These are phyloP conservation scores for Loris lydekkerianus DNA, from an alignment of 2,797 vertebrate species.

Conservation along the genomic window DNA sequence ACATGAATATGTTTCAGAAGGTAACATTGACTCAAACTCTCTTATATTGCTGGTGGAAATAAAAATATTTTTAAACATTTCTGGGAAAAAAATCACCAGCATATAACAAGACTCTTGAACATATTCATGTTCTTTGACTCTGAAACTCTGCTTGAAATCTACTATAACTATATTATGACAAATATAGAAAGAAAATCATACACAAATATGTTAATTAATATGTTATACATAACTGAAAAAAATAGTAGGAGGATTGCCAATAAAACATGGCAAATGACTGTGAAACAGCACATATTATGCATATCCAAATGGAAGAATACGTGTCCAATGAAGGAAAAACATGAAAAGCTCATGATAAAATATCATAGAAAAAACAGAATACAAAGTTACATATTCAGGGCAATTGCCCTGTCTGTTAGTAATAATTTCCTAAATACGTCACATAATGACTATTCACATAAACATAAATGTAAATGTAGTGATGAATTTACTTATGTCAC, in stretches of 20 bases:
- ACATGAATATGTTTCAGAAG: neutral
- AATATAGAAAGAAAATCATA: neutral
- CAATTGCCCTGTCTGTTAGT: neutral
- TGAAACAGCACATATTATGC: neutral
- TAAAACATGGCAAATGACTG: neutral
- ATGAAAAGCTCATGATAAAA: neutral
- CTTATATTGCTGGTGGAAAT: neutral
- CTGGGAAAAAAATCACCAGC: neutral
- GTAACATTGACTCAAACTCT: neutral
- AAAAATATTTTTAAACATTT: neutral
- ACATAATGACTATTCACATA: neutral
- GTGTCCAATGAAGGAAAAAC: neutral
- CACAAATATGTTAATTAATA: slow-evolving; percentile 4
- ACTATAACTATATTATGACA: neutral
- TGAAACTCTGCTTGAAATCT: neutral
- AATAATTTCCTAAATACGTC: neutral
- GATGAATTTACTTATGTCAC: neutral
- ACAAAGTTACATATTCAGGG: neutral
- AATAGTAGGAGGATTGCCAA: neutral
- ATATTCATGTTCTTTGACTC: neutral
- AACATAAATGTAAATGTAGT: neutral
- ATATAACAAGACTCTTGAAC: neutral
- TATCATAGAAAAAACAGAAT: neutral
- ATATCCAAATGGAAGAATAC: neutral
- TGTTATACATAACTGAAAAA: neutral